Base-by-base conservation (phyloP, 2,888 invertebrate species). In the Tipula vernalis region DNA sequence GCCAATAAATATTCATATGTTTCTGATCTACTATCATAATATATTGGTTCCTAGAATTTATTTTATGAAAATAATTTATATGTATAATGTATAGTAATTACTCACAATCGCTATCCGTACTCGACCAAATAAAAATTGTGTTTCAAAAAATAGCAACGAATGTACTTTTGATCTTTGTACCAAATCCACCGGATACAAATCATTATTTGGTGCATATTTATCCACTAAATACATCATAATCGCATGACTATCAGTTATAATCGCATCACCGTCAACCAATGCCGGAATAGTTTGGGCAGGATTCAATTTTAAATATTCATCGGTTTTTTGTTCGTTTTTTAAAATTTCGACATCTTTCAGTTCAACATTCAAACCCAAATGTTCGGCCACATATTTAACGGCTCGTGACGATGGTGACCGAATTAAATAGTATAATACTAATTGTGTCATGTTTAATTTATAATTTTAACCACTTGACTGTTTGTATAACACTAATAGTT, bases 271-370 rank as follows among this genome's bases (percentile, higher is more conserved):
- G 87, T 92, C 91, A 15, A 86, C 86, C 18, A 93, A 89, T 1
- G 92, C 91, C 15, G 93, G 93, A 12, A 93, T 89, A 2, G 92
- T 91, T 87, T 92, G 92, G 87, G 91, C 90, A 0, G 93, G 92
- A 89, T 92, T 93, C 41, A 92, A 88, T 93, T 93, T 89, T 41
- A 90, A 87, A 87, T 84, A 87, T 87, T 86, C 44, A 15, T 41
- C n/a, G 5, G 51, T 51, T 15, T 51, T 51, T 15, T 51, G 51
- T 51, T 51, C 51, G 6, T 51, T 51, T 15, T 51, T 3, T 6
- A 51, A 5, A 10, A 51, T 51, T 51, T 51, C 51, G 1, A 51
- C 15, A 15, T 51, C 51, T 15, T 51, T 51, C 5, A 51, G 51
- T 51, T 51, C 51, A 5, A 51, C 5, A 5, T n/a, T 4, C 15